Base-by-base conservation (phyloP, 1,140 invertebrate genomes). In the Drosophila malerkotliana region DNA sequence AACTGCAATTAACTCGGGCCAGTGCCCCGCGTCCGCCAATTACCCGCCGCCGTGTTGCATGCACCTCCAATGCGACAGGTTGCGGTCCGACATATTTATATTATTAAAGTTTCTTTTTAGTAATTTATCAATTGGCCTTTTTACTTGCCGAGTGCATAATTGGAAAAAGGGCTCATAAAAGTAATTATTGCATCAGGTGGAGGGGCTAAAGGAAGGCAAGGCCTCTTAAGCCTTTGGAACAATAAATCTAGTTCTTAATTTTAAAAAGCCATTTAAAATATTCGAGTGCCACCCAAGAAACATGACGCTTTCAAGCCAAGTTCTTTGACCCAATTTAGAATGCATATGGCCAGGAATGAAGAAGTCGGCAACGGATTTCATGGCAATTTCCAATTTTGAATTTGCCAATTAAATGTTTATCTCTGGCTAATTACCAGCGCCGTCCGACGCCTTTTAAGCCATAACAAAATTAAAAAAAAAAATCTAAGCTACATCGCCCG, bases 331-430 rank as follows among this genome's bases (percentile, higher is more conserved):
- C 78, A 82, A 72, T 82, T 37, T 82, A 48, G 37, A 76, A 58
- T 72, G 47, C 78, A 82, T 85, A 78, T 82, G 82, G 77, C 44
- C 15, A 15, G 28, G 39, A 52, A 32, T 62, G 26, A 44, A 41
- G 14, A 66, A 34, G 30, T 24, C 30, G 37, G 32, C 10, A 18
- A 28, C 26, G 71, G 61, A 67, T 54, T 79, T 76, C 71, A 49
- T 60, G 72, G 77, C 51, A 51, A 61, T 72, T 82, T 75, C 61
- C 62, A 76, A 83, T 76, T 87, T 78, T 62, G 56, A 87, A 82
- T 87, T 82, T 76, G 66, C 78, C 83, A 87, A 88, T 87, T 87
- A 87, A 87, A 87, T 87, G 79, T 82, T 87, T 87, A 88, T 88
- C 78, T 88, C 75, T 60, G 62, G 49, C 82, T 82, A 88, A 87